These are phyloP conservation scores for Coryphaenoides rupestris DNA, from an alignment of 2,113 vertebrate species.

Conservation along the genomic window DNA sequence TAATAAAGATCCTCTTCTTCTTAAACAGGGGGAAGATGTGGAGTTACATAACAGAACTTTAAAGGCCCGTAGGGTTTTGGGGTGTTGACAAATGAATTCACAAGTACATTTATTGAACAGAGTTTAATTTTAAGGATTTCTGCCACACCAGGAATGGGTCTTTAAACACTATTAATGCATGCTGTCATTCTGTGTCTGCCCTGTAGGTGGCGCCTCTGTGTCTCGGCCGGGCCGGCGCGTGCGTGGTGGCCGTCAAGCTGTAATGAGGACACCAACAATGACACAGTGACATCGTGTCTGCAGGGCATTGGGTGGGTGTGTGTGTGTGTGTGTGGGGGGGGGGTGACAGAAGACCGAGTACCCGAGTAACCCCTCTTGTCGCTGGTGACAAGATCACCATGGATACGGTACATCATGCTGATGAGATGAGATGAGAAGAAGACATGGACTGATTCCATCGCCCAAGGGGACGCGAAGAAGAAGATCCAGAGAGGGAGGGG, in stretches of 20 bases:
- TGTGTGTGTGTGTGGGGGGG: too few relatives aligned
- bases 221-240: slow-evolving; percentile 91
- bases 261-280: slow-evolving; percentile 47
- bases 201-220: slow-evolving; percentile 90
- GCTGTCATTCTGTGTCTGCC: slow-evolving; percentile 9
- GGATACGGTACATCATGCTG: neutral
- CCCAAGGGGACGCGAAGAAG: neutral
- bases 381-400: neutral
- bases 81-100: too few relatives aligned
- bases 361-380: neutral
- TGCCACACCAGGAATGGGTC: too few relatives aligned
- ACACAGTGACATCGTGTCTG: neutral
- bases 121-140: too few relatives aligned
- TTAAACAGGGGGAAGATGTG: too few relatives aligned
- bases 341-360: neutral
- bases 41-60: too few relatives aligned
- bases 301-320: neutral
- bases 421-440: neutral
- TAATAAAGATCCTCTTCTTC: too few relatives aligned
- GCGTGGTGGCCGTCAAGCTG: slow-evolving; percentile 91
- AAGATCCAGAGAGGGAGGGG: neutral
- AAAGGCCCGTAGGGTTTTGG: too few relatives aligned
- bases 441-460: slow-evolving; percentile 1
- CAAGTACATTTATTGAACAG: too few relatives aligned
- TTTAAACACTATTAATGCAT: too few relatives aligned